Evolutionary conservation across 2,797 vertebrate genomes (phyloP).

Genomic region (Scyliorhinus canicula): DNA sequence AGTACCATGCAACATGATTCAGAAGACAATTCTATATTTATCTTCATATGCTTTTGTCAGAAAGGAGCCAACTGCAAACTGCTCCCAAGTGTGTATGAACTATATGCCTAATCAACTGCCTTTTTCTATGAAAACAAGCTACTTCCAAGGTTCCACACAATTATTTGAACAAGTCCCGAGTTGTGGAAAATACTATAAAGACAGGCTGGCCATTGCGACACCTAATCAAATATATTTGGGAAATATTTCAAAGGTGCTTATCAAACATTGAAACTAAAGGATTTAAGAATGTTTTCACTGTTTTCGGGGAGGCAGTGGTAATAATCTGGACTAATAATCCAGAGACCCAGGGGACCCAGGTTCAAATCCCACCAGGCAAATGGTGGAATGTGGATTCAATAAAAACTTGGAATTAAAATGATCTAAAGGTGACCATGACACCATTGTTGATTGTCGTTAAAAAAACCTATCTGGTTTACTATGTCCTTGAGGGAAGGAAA

Average conservation of each 20-base stretch:
- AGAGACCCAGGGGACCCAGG: no score
- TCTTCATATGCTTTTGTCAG: neutral
- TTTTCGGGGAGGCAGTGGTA: no score
- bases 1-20: neutral
- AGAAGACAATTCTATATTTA: neutral
- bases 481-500: no score
- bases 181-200: neutral
- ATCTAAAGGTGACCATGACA: no score
- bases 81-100: neutral
- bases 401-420: no score
- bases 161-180: neutral
- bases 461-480: no score
- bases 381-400: no score
- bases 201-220: neutral
- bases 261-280: neutral
- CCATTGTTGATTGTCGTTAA: no score
- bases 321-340: no score
- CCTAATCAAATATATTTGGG: neutral
- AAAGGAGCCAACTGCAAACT: neutral
- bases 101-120: neutral
- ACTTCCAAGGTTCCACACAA: neutral
- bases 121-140: neutral
- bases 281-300: no score
- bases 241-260: neutral
- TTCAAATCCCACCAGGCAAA: no score